Conservation (phyloP, 2,113 vertebrate genomes). For the Rhizomys pruinosus region DNA sequence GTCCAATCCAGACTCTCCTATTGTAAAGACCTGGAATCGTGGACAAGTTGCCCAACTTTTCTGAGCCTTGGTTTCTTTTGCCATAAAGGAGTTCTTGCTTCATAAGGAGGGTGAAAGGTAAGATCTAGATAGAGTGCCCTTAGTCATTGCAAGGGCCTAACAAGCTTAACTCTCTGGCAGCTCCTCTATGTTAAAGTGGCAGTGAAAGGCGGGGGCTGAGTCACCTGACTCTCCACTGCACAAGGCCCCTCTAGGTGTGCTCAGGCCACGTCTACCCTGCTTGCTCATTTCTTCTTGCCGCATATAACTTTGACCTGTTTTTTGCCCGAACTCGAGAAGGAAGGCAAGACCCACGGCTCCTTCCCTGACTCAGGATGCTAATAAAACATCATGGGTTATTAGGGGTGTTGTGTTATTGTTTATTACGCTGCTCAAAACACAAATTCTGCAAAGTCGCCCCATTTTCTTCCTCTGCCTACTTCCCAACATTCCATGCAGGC, state of each 20-base stretch:
- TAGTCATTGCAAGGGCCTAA: neutral
- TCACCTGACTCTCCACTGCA: too few relatives aligned
- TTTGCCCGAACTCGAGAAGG: too few relatives aligned
- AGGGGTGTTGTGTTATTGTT: too few relatives aligned
- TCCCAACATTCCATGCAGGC: too few relatives aligned
- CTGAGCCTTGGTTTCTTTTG: slow-evolving; percentile 2
- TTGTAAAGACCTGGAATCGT: neutral
- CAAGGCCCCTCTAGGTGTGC: neutral
- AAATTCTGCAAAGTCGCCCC: neutral
- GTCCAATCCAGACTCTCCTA: too few relatives aligned
- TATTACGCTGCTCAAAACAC: neutral
- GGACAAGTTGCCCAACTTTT: neutral
- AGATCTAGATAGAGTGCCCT: neutral
- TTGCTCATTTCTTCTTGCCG: slow-evolving; percentile 35
- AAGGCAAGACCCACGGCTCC: too few relatives aligned
- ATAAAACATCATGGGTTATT: too few relatives aligned
- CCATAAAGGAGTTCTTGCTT: neutral
- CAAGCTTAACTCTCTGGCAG: neutral
- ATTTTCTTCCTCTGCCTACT: neutral
- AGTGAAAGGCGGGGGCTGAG: neutral
- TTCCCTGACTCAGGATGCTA: neutral
- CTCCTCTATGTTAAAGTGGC: neutral
- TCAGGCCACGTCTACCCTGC: neutral
- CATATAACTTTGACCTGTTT: too few relatives aligned
- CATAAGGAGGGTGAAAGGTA: neutral